A percentile compares a stretch with the other conserved stretches of the same genome.
Conservation (phyloP, 1,140 invertebrate species). For the Solenopsis fugax region DNA sequence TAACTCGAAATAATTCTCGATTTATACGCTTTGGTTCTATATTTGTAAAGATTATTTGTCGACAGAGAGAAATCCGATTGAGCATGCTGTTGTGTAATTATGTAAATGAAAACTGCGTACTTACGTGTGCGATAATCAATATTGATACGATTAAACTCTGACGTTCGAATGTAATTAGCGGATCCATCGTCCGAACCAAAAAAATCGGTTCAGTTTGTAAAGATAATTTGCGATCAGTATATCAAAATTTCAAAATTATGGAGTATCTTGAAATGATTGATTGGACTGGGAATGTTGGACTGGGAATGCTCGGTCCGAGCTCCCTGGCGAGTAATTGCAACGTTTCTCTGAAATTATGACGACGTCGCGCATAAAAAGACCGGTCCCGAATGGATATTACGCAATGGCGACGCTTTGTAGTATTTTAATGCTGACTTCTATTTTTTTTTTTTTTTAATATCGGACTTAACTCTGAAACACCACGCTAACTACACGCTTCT, state of each 20-base stretch:
- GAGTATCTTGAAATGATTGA: constrained; percentile 16
- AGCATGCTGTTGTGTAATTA: neutral
- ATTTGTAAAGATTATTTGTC: neutral
- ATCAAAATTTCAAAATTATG: constrained; percentile 22
- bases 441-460: neutral
- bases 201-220: neutral
- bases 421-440: constrained; percentile 32
- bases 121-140: neutral
- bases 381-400: constrained; percentile 65
- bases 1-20: neutral
- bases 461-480: neutral
- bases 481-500: neutral
- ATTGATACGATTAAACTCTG: constrained; percentile 28
- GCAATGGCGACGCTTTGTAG: constrained; percentile 62
- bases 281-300: neutral
- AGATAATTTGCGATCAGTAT: neutral
- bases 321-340: constrained; percentile 43
- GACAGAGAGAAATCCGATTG: neutral
- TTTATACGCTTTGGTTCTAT: neutral
- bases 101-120: neutral
- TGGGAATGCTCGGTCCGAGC: neutral
- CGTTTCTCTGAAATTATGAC: constrained; percentile 54
- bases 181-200: neutral
- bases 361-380: constrained; percentile 65
- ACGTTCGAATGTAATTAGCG: neutral